Evolutionary conservation across 2,888 invertebrate species (phyloP), one percentile per base, ranked within the genome.

Genomic region (Noctua janthina): DNA sequence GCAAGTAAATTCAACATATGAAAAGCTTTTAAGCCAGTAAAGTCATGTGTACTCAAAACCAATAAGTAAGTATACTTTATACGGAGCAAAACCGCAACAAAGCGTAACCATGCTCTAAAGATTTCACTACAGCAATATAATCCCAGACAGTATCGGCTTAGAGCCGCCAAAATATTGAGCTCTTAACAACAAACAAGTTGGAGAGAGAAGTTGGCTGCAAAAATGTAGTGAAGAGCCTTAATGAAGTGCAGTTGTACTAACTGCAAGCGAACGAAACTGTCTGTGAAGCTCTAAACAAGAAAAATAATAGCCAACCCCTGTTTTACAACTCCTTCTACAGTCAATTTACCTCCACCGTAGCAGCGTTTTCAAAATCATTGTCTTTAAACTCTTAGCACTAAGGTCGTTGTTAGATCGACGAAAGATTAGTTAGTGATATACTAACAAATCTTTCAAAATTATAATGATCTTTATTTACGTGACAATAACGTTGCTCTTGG

Each of bases 181-280:
- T 69, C n/a, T 67, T 68, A 84, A 46, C 67, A 64, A 43, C 49
- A 64, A 67, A 81, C 74, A 70, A 77, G 75, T 80, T 77, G 59
- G 46, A 64, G 64, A 85, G 72, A 39, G 67, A 73, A 82, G 76
- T 85, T 79, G 43, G 49, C 23, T 72, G 56, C 68, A 88, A 88
- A 88, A 87, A 86, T 78, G 74, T 74, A 56, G 56, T 56, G n/a
- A 71, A 73, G 49, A 46, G 49, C 59, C 35, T 56, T 86, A 88
- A 72, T 76, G 73, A 80, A 82, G 69, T 86, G 86, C 77, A 76
- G 73, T 76, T 78, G 67, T 69, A 54, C 70, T 82, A 73, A 77
- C 78, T 64, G 54, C 73, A n/a, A 62, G 67, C 29, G 29, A 56
- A 86, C 39, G 17, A 74, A 71, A 74, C 70, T 78, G 78, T 74